A percentile compares a stretch with the other conserved stretches of the same genome.
phyloP scores from a whole-genome alignment of 1,140 invertebrate species.

The Eulimnadia texana region DNA sequence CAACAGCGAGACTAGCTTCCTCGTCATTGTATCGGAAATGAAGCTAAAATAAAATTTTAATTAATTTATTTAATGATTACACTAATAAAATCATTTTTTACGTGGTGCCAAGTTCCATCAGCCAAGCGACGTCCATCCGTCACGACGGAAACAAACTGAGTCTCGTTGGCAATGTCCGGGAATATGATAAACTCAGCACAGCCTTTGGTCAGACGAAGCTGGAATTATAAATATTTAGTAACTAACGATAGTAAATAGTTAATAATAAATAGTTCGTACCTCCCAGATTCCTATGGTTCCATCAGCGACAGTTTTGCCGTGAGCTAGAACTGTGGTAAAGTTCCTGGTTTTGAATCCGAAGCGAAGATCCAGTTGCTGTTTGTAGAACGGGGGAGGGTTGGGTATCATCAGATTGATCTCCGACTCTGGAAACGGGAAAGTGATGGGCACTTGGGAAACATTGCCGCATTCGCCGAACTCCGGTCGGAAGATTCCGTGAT shows the following conservation, averaged over 20 bases:
- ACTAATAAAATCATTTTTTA: slow-evolving; percentile 31
- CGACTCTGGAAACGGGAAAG: slow-evolving; percentile 75
- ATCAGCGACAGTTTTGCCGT: slow-evolving; percentile 50
- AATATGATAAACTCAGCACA: slow-evolving; percentile 22
- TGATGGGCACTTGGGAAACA: slow-evolving; percentile 75
- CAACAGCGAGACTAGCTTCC: slow-evolving; percentile 53
- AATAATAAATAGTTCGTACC: slow-evolving; percentile 35
- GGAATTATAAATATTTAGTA: background rate
- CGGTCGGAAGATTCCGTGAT: slow-evolving; percentile 60
- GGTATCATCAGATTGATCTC: slow-evolving; percentile 38
- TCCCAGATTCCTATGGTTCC: slow-evolving; percentile 61
- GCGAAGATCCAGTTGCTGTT: slow-evolving; percentile 51
- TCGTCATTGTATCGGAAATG: slow-evolving; percentile 59
- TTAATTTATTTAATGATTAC: slow-evolving; percentile 6
- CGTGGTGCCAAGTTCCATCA: slow-evolving; percentile 43
- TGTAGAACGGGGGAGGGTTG: slow-evolving; percentile 38
- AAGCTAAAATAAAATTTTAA: slow-evolving; percentile 31
- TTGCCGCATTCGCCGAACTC: slow-evolving; percentile 61
- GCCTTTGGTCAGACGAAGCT: slow-evolving; percentile 18
- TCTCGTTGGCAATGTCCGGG: slow-evolving; percentile 22
- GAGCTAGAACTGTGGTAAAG: slow-evolving; percentile 66
- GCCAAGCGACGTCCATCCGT: slow-evolving; percentile 45
- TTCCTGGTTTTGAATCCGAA: slow-evolving; percentile 80
- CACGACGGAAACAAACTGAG: slow-evolving; percentile 14
- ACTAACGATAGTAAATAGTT: background rate